phyloP scores from a whole-genome alignment of 2,888 invertebrate species.

The Callyntrura guangdongensis region DNA sequence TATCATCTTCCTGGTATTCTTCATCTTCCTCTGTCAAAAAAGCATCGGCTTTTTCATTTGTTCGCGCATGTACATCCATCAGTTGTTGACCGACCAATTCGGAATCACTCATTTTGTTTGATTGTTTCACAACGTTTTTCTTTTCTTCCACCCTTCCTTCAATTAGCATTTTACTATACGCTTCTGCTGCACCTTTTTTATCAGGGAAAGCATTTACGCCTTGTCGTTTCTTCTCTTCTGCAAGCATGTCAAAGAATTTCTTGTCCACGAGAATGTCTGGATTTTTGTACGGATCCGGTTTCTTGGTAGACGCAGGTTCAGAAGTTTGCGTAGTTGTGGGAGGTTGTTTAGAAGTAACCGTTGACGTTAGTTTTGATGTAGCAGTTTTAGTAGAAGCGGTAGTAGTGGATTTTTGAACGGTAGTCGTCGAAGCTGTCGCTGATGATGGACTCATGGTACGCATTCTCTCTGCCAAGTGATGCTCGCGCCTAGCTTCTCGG shows the following conservation, averaged over 20 bases:
- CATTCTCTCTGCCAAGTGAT: slow-evolving; percentile 90
- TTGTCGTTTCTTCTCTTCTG: slow-evolving; percentile 76
- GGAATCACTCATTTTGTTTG: slow-evolving; percentile 6
- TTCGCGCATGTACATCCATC: slow-evolving; percentile 33
- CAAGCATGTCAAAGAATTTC: slow-evolving; percentile 47
- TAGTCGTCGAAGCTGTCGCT: too few species aligned
- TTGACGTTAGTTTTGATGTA: too few species aligned
- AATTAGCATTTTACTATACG: slow-evolving; percentile 11
- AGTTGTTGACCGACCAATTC: slow-evolving; percentile 39
- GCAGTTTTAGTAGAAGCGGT: too few species aligned
- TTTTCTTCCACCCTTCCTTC: slow-evolving; percentile 43
- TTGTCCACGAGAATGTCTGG: slow-evolving; percentile 42
- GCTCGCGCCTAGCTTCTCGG: slow-evolving; percentile 66
- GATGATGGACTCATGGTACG: slow-evolving; percentile 97
- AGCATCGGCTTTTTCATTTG: slow-evolving; percentile 9
- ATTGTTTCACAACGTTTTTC: neutral
- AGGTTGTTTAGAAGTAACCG: too few species aligned
- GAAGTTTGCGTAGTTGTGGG: neutral
- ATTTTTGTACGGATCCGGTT: slow-evolving; percentile 50
- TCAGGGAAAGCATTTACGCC: slow-evolving; percentile 79
- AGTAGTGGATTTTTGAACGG: too few species aligned
- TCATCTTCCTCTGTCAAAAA: neutral
- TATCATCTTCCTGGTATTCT: slow-evolving; percentile 34
- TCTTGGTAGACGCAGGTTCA: neutral
- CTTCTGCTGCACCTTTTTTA: slow-evolving; percentile 53